Evolutionary conservation across 2,888 invertebrate genomes (phyloP).

Genomic region (Cotesia congregata): DNA sequence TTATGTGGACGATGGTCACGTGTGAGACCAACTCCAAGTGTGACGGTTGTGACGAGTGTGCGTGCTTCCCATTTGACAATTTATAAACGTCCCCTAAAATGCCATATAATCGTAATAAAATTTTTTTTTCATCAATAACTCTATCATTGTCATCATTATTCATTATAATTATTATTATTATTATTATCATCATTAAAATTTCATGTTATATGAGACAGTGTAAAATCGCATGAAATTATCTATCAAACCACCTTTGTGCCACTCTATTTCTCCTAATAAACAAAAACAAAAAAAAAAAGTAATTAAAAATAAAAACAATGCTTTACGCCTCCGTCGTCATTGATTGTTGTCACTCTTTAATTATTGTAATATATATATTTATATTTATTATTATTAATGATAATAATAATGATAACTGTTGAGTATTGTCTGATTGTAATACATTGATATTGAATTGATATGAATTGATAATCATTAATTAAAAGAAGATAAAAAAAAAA

Average conservation of each 20-base stretch:
- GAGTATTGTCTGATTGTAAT: conserved; percentile 71
- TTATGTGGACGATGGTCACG: conserved; percentile 63
- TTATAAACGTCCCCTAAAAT: conserved; percentile 44
- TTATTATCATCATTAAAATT: conserved; percentile 13
- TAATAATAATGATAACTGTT: conserved; percentile 68
- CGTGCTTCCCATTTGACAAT: conserved; percentile 62
- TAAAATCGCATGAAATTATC: conserved; percentile 10
- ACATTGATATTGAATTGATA: conserved; percentile 71
- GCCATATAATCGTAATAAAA: conserved; percentile 42
- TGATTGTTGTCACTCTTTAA: conserved; percentile 69
- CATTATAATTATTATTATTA: conserved; percentile 30
- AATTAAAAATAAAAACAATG: conserved; percentile 49
- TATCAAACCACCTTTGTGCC: conserved; percentile 41
- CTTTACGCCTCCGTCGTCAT: conserved; percentile 71
- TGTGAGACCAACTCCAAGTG: conserved; percentile 65
- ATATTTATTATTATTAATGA: conserved; percentile 30
- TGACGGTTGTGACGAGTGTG: conserved; percentile 70
- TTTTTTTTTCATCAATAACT: conserved; percentile 50
- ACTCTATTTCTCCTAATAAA: conserved; percentile 42
- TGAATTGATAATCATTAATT: conserved; percentile 71
- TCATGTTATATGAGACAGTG: background rate
- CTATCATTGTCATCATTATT: conserved; percentile 41
- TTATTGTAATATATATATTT: conserved; percentile 68
- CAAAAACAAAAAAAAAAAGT: too few relatives aligned
- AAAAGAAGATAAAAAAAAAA: conserved; percentile 46